These are phyloP conservation scores for Andrena camellia DNA, from an alignment of 2,888 invertebrate genomes.

Conservation along the genomic window DNA sequence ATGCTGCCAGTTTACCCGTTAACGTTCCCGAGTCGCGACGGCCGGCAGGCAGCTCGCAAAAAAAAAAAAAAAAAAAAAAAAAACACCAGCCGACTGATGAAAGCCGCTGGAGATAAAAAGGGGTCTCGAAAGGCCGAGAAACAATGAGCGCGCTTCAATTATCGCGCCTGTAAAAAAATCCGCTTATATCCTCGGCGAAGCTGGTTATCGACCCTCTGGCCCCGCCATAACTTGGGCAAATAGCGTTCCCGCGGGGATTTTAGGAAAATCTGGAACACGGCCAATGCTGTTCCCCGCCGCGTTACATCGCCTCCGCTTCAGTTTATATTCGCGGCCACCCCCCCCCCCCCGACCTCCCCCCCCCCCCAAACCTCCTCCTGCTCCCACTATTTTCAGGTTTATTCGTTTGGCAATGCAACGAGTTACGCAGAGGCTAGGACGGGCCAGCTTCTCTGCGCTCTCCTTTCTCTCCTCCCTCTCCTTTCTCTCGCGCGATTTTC, in stretches of 20 bases:
- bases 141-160: conserved; percentile 73
- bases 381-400: conserved; percentile 42
- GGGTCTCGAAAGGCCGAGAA: conserved; percentile 45
- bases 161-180: conserved; percentile 69
- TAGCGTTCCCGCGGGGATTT: conserved; percentile 69
- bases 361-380: too few species aligned
- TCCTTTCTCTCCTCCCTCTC: neutral
- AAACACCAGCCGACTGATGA: conserved; percentile 15
- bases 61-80: conserved; percentile 49
- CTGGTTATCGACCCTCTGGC: conserved; percentile 75
- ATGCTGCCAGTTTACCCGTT: conserved; percentile 76
- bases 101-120: conserved; percentile 48
- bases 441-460: neutral
- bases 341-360: too few species aligned
- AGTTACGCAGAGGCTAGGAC: conserved; percentile 16
- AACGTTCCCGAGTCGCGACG: conserved; percentile 55
- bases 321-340: conserved; percentile 37
- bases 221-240: conserved; percentile 64
- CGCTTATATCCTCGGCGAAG: conserved; percentile 76
- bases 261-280: conserved; percentile 75
- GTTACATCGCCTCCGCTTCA: conserved; percentile 45
- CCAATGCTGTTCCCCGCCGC: conserved; percentile 66
- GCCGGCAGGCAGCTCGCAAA: conserved; percentile 37
- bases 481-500: conserved; percentile 2
- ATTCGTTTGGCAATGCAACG: conserved; percentile 56